Percentiles rank a stretch among this genome's conserved stretches.
Evolutionary conservation across 2,888 invertebrate species (phyloP).

Genomic region (Ecliptopera silaceata): DNA sequence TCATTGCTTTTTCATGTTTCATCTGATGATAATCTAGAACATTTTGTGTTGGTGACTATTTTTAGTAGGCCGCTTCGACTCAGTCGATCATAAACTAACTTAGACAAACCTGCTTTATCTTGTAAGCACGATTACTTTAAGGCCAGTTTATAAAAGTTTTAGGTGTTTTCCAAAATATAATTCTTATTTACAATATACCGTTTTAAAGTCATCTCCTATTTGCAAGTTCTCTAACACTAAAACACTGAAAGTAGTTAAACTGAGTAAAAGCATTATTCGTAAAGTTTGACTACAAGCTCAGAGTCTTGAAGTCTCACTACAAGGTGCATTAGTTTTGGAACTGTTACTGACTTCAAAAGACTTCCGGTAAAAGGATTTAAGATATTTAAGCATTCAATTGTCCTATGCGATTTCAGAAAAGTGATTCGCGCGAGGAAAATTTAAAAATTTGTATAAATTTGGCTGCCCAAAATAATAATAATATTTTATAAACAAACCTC

Average conservation of each 20-base stretch:
- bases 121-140: no score
- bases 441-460: no score
- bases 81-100: no score
- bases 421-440: background rate
- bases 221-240: conserved; percentile 13
- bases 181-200: background rate
- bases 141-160: no score
- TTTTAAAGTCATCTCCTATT: conserved; percentile 2
- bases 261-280: conserved; percentile 21
- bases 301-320: no score
- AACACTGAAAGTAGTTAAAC: conserved; percentile 18
- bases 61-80: no score
- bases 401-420: background rate
- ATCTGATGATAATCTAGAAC: no score
- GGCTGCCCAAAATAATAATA: no score
- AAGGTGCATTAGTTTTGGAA: conserved; percentile 18
- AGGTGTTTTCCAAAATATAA: no score
- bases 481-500: no score
- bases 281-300: conserved; percentile 22
- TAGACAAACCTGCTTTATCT: no score
- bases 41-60: no score
- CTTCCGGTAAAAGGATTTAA: conserved; percentile 17
- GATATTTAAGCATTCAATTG: conserved; percentile 17
- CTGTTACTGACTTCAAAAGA: conserved; percentile 30
- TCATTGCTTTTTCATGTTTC: background rate